phyloP scores from a whole-genome alignment of 2,113 vertebrate species.

The Bubo scandiacus region DNA sequence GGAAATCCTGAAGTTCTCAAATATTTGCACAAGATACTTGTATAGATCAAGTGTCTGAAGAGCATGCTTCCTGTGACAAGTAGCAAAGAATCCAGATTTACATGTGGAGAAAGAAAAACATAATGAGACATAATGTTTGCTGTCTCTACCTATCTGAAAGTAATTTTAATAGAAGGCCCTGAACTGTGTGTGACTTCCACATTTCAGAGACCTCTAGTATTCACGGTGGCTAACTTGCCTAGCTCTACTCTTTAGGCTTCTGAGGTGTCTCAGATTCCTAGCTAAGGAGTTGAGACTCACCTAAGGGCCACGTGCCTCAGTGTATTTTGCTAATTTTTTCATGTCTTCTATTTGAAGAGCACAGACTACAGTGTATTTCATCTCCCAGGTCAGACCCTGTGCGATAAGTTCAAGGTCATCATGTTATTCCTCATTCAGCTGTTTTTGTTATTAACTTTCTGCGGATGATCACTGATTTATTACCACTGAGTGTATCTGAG shows the following conservation, averaged over 20 bases:
- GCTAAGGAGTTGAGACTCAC: not conserved
- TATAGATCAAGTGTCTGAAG: not conserved
- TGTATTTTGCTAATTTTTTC: not conserved
- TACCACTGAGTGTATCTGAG: not conserved
- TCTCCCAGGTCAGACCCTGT: not conserved
- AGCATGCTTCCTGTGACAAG: not conserved
- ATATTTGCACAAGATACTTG: not conserved
- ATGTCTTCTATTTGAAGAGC: not conserved
- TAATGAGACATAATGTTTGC: not conserved
- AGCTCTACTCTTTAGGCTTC: not conserved
- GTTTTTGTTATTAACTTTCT: not conserved
- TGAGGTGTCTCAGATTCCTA: not conserved
- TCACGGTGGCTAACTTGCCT: not conserved
- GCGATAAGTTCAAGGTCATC: not conserved
- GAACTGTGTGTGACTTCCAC: not conserved
- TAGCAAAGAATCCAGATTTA: not conserved
- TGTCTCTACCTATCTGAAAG: not conserved
- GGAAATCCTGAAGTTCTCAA: not conserved
- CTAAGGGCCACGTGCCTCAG: not conserved
- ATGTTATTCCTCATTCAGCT: not conserved
- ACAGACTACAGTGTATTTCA: not conserved
- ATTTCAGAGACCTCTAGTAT: not conserved
- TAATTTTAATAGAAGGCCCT: not conserved
- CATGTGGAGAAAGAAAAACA: not conserved
- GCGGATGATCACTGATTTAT: not conserved